These are phyloP conservation scores for Apantesis nais DNA, from an alignment of 2,888 invertebrate genomes.

Conservation along the genomic window DNA sequence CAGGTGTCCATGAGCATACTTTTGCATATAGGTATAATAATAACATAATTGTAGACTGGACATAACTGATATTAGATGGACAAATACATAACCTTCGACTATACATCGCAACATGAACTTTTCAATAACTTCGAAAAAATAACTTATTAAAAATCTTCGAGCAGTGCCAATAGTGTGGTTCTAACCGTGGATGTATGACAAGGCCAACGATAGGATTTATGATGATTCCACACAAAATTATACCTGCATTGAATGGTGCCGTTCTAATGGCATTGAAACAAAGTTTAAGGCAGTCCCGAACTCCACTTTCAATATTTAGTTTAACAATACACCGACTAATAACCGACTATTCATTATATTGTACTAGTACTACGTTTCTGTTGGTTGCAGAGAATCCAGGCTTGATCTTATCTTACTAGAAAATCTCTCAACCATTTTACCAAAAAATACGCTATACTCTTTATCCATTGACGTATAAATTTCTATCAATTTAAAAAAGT, in stretches of 20 bases:
- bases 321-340: constrained; percentile 39
- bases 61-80: not conserved
- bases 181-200: constrained; percentile 7
- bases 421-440: not conserved
- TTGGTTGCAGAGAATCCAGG: not conserved
- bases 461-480: too few species aligned
- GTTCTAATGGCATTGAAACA: constrained; percentile 65
- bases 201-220: constrained; percentile 41
- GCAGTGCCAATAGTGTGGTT: not conserved
- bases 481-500: too few species aligned
- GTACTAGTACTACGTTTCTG: not conserved
- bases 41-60: not conserved
- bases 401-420: not conserved
- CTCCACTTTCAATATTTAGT: constrained; percentile 29
- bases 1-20: too few species aligned
- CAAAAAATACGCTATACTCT: too few species aligned
- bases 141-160: not conserved
- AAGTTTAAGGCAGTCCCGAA: constrained; percentile 50
- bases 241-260: constrained; percentile 49
- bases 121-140: not conserved
- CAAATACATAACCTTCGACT: not conserved
- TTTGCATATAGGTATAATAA: too few species aligned
- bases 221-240: constrained; percentile 47
- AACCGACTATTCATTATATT: constrained; percentile 2
- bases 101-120: not conserved